Percentiles rank a stretch among this genome's conserved stretches.
These are phyloP conservation scores for Ariolimax columbianus DNA, from an alignment of 2,888 invertebrate species.

Conservation along the genomic window DNA sequence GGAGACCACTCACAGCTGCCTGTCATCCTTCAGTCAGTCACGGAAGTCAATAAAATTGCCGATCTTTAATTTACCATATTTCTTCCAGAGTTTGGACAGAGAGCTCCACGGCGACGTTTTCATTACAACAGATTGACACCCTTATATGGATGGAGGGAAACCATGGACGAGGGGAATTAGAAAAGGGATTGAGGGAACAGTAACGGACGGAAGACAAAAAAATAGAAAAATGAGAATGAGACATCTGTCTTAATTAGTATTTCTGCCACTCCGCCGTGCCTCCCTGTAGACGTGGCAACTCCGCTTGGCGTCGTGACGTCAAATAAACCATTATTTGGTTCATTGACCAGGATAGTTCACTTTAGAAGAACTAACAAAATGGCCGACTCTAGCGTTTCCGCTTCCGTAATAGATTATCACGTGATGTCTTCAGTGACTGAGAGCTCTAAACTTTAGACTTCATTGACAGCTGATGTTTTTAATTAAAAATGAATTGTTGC, in stretches of 20 bases:
- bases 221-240: conserved; percentile 15
- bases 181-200: background rate
- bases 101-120: conserved; percentile 16
- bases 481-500: too few species aligned
- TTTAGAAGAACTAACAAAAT: conserved; percentile 35
- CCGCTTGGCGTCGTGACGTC: background rate
- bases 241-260: conserved; percentile 49
- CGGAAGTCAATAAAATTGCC: conserved; percentile 42
- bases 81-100: conserved; percentile 14
- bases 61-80: conserved; percentile 44
- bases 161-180: conserved; percentile 20
- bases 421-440: background rate
- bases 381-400: conserved; percentile 35
- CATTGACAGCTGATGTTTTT: background rate
- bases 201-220: conserved; percentile 23
- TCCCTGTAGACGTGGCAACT: conserved; percentile 12
- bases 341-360: conserved; percentile 17
- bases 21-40: conserved; percentile 19
- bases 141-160: conserved; percentile 31
- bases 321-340: conserved; percentile 43
- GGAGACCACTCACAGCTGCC: background rate
- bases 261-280: conserved; percentile 15
- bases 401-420: conserved; percentile 16
- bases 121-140: conserved; percentile 33
- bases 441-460: background rate